Base-by-base conservation (phyloP, 1,140 invertebrate genomes). In the Drosophila ironensis region DNA sequence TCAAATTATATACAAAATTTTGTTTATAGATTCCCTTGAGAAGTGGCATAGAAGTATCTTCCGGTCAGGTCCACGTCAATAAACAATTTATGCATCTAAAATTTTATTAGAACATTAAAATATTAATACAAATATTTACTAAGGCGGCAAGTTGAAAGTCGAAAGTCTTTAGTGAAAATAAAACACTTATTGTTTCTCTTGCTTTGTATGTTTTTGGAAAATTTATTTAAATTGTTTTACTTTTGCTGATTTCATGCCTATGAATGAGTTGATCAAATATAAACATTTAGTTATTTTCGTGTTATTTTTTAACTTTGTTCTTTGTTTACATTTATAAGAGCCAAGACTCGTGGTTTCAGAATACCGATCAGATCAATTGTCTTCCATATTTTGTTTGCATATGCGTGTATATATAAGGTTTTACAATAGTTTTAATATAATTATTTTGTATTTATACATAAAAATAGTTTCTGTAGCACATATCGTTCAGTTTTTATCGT, bases 391-490 rank as follows among this genome's bases (percentile, higher is more conserved):
- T 52, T 3, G 4, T 33, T 33, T 33, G 4, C 3, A 54, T 66
- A 37, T 40, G 14, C 44, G 41, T 59, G 40, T 63, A 56, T 46
- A 68, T 69, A 57, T 57, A 63, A 60, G 63, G 60, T 78, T 78
- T 51, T 48, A 77, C 42, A 78, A 72, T 84, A 72, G 42, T 25
- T 70, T 76, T 67, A 25, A 42, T 61, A 75, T 59, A 69, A 63
- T 56, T 70, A 75, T 54, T 76, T 76, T 64, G 16, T 76, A 63
- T 84, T 75, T 71, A 69, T 57, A 82, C 72, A 81, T 68, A 63
- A 76, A 81, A 68, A 77, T 69, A 68, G 52, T 72, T 64, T 63
- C 56, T 64, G 56, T 63, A 74, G 74, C 75, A 77, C 63, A 69
- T 53, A 28, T 63, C 17, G 19, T 53, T 57, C 6, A 28, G 7